Conservation (phyloP, 2,113 vertebrate genomes). For the Mesitornis unicolor region DNA sequence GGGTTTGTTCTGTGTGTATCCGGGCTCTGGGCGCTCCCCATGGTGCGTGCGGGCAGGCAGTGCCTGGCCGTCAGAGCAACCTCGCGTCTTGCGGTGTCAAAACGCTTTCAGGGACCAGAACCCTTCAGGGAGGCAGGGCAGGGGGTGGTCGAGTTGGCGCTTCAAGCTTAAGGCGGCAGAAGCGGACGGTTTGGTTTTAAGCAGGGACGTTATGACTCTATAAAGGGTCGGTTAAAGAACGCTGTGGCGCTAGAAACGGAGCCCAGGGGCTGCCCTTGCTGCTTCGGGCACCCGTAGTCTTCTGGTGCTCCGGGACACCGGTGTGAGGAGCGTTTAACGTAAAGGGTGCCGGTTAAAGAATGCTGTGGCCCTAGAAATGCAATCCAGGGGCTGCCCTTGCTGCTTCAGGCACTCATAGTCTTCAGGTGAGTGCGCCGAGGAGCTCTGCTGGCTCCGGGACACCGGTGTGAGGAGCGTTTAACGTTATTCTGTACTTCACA, state of each 20-base stretch:
- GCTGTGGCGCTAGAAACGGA: too few relatives aligned
- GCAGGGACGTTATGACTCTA: accelerated
- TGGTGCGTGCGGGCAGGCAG: neutral
- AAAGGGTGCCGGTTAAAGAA: too few relatives aligned
- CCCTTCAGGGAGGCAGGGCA: accelerated
- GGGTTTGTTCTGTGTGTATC: neutral
- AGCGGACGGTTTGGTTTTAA: neutral
- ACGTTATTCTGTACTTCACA: neutral
- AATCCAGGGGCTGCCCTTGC: too few relatives aligned
- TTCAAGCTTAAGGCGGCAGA: neutral
- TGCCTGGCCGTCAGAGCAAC: neutral
- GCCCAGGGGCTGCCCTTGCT: too few relatives aligned
- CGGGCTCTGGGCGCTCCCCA: neutral
- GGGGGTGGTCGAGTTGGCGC: neutral
- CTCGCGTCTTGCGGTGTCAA: neutral
- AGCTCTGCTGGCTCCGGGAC: neutral
- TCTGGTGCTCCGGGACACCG: too few relatives aligned
- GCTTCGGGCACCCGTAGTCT: neutral
- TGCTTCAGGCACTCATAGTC: too few relatives aligned
- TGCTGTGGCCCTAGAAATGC: too few relatives aligned
- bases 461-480: neutral
- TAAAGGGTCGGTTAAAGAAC: too few relatives aligned
- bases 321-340: too few relatives aligned
- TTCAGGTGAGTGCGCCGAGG: too few relatives aligned
- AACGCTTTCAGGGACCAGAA: neutral